Percentiles rank a stretch among this genome's conserved stretches.
Evolutionary conservation across 1,140 invertebrate genomes (phyloP).

Genomic region (Thaumatotibia leucotreta): DNA sequence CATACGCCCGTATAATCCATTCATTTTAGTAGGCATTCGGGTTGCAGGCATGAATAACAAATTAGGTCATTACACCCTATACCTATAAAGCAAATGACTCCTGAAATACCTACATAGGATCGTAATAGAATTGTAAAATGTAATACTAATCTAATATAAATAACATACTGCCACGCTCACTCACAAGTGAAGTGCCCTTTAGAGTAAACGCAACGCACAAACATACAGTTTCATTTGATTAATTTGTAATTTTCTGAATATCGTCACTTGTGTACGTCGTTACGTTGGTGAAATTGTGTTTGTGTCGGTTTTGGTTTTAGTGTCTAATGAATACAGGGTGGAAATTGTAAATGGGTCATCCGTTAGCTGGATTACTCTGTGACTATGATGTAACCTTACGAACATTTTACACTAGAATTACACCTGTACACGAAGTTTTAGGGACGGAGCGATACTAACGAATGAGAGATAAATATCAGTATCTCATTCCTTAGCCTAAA

Average conservation of each 20-base stretch:
- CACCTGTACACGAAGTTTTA: too few species aligned
- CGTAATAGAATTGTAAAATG: not conserved
- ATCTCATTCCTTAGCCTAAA: too few species aligned
- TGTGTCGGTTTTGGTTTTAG: not conserved
- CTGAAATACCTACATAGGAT: not conserved
- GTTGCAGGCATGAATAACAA: not conserved
- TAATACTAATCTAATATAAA: not conserved
- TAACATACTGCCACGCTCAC: not conserved
- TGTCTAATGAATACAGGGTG: not conserved
- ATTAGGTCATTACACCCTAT: not conserved
- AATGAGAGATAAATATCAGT: too few species aligned
- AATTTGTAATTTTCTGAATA: not conserved
- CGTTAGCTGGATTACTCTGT: too few species aligned
- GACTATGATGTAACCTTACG: too few species aligned
- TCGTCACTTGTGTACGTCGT: not conserved
- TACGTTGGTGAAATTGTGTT: not conserved
- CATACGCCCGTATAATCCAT: not conserved
- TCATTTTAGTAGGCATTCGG: not conserved
- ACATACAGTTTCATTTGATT: not conserved
- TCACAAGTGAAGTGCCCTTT: not conserved
- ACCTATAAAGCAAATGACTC: not conserved
- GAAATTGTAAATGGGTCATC: not conserved
- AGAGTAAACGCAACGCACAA: not conserved
- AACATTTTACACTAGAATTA: too few species aligned
- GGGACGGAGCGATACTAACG: too few species aligned